Conservation (phyloP, 2,888 invertebrate species). For the Mongoloraphidia duomilia region DNA sequence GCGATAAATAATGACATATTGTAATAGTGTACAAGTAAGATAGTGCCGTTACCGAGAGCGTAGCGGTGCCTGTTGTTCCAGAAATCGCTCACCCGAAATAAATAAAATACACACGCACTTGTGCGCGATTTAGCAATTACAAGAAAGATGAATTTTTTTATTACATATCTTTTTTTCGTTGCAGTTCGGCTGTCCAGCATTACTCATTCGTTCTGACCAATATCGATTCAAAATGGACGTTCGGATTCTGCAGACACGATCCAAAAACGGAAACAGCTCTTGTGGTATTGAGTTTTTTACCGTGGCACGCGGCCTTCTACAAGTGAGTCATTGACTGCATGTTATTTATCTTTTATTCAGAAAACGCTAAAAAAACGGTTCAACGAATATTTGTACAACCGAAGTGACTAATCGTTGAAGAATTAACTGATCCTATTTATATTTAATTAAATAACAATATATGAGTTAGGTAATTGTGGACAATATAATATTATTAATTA, state of each 20-base stretch:
- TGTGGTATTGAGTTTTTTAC: conserved; percentile 75
- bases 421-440: too few relatives aligned
- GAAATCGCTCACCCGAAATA: too few relatives aligned
- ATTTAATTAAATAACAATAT: too few relatives aligned
- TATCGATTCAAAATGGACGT: conserved; percentile 89
- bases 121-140: not conserved
- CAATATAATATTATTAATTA: too few relatives aligned
- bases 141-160: conserved; percentile 3
- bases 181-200: conserved; percentile 73
- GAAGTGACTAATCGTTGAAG: not conserved
- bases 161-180: conserved; percentile 23
- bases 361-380: not conserved
- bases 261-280: conserved; percentile 76
- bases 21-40: too few relatives aligned
- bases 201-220: conserved; percentile 96
- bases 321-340: conserved; percentile 40
- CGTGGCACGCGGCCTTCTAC: conserved; percentile 95
- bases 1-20: too few relatives aligned
- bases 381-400: not conserved
- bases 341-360: too few relatives aligned
- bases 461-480: too few relatives aligned
- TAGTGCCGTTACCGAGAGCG: too few relatives aligned
- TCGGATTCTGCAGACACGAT: conserved; percentile 93
- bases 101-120: too few relatives aligned
- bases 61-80: too few relatives aligned